Base-by-base conservation (phyloP, 1,140 invertebrate species). In the Dendrolimus punctatus region DNA sequence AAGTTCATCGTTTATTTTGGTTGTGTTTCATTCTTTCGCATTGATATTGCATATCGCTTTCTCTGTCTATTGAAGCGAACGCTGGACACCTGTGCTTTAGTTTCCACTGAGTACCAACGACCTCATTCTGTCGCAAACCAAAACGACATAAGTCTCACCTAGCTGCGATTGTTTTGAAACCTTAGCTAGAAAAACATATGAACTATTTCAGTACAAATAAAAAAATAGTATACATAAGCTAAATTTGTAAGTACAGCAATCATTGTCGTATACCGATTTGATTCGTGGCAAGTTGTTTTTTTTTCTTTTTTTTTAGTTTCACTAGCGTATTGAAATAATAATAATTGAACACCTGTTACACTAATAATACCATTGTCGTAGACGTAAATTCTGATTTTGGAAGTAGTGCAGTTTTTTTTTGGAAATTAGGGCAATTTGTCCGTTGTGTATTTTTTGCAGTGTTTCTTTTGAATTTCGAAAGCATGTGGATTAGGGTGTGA, bases 1-100 rank as follows among this genome's bases (percentile, higher is more conserved):
- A 73, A 74, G 78, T 80, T 74, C 84, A 86, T 78, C 82, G 78
- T 86, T 86, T 86, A 86, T 86, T 86, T 86, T 86, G 67, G 77
- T 86, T 73, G 72, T 63, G 66, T 83, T 76, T 46, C 68, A 53
- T 58, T 85, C 73, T 37, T 42, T 39, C 78, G 8, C 10, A 8
- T 3, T 1, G 5, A 6, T 5, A 49, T 67, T 71, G 41, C 54
- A 5, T 77, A 71, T 67, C 42, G 40, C 61, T 46, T 36, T 81
- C 81, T 73, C 68, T 53, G 52, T 79, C 72, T 43, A 60, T 48
- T 71, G 44, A 68, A 61, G 76, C 73, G 81, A 86, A 76, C 83
- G 83, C 73, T 85, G 83, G 81, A 85, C 83, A 86, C 83, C 83
- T 86, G 83, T 86, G 83, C 83, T 83, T 86, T 80, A 86, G 80